A percentile compares a stretch with the other conserved stretches of the same genome.
Conservation (phyloP, 1,140 invertebrate genomes). For the Calosoma granatense region DNA sequence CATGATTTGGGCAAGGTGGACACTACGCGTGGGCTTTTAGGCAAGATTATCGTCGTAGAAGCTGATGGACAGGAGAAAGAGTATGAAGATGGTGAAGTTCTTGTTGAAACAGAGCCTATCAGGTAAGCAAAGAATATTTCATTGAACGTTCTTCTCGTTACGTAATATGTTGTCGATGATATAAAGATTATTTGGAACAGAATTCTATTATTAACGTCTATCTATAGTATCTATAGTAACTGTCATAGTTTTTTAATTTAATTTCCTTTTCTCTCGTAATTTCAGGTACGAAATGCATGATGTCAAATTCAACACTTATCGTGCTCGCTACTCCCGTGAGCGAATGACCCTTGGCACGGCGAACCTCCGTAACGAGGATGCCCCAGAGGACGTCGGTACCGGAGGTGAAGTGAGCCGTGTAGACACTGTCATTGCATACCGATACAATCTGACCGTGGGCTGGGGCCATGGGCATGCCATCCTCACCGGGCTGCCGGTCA, state of each 20-base stretch:
- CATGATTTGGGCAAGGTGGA: constrained; percentile 59
- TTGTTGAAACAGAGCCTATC: constrained; percentile 67
- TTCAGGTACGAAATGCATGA: constrained; percentile 52
- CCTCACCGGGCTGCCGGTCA: constrained; percentile 60
- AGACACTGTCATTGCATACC: constrained; percentile 58
- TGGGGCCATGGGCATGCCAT: constrained; percentile 71
- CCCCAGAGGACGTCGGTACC: constrained; percentile 27
- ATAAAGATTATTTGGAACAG: no score
- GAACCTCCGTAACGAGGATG: constrained; percentile 49
- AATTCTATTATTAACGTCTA: no score
- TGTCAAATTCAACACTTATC: constrained; percentile 49
- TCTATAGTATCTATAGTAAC: no score
- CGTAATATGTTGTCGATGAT: no score
- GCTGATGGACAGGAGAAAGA: constrained; percentile 44
- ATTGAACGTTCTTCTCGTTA: no score
- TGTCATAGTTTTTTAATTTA: no score
- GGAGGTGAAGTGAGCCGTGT: constrained; percentile 37
- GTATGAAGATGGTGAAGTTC: constrained; percentile 56
- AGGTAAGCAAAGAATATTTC: no score
- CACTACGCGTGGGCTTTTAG: constrained; percentile 41
- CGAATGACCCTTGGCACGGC: constrained; percentile 45
- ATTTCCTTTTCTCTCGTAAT: no score
- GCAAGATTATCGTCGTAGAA: constrained; percentile 53
- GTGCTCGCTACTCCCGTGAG: constrained; percentile 42
- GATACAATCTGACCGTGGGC: constrained; percentile 54